Conservation (phyloP, 2,888 invertebrate genomes). For the Lomographa bimaculata region DNA sequence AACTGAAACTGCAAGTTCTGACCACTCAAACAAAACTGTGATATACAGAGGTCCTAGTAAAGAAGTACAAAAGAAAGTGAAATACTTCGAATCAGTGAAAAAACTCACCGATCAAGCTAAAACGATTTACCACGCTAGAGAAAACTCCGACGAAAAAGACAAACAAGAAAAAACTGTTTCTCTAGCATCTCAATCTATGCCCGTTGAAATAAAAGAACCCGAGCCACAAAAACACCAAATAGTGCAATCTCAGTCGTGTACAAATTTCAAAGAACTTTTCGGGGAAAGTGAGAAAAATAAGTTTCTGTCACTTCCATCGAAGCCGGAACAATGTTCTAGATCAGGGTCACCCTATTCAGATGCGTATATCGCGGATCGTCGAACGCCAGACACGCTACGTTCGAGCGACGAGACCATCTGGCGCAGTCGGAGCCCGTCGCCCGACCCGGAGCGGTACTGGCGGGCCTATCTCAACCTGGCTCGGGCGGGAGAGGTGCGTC, state of each 20-base stretch:
- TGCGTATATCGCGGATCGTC: conserved; percentile 69
- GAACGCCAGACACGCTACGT: conserved; percentile 78
- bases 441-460: conserved; percentile 88
- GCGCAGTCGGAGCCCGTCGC: conserved; percentile 89
- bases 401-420: conserved; percentile 87
- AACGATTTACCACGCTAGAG: conserved; percentile 79
- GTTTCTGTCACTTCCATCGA: conserved; percentile 80
- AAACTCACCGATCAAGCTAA: conserved; percentile 73
- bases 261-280: conserved; percentile 91
- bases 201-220: conserved; percentile 38
- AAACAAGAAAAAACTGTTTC: conserved; percentile 45
- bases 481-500: conserved; percentile 90
- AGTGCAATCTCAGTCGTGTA: conserved; percentile 86
- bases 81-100: conserved; percentile 90
- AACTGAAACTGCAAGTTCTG: conserved; percentile 89
- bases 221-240: conserved; percentile 57
- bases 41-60: conserved; percentile 84
- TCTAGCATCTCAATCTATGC: conserved; percentile 15
- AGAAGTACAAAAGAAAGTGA: conserved; percentile 88
- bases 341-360: conserved; percentile 83
- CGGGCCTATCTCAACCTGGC: conserved; percentile 87
- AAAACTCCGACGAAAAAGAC: conserved; percentile 76
- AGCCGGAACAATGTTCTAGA: conserved; percentile 69
- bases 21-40: conserved; percentile 88
- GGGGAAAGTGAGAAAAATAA: conserved; percentile 87